A percentile compares a stretch with the other conserved stretches of the same genome.
Evolutionary conservation across 2,797 vertebrate genomes (phyloP).

Genomic region (Todus mexicanus): DNA sequence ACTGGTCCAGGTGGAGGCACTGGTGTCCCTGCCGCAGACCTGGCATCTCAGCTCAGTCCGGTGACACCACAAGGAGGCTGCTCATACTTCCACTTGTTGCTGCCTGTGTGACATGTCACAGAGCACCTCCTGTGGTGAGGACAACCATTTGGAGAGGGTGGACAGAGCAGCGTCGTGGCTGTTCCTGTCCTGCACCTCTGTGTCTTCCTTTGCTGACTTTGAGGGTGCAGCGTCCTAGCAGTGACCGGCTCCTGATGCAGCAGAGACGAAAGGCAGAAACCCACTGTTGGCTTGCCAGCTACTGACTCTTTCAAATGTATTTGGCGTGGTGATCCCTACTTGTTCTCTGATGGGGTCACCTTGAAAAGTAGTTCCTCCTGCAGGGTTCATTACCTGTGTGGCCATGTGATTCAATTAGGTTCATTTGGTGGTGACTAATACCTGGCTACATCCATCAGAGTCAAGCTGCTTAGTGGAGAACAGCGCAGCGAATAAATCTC

Average conservation of each 20-base stretch:
- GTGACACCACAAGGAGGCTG: not conserved
- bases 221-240: not conserved
- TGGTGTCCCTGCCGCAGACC: not conserved
- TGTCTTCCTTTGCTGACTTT: not conserved
- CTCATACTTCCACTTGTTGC: not conserved
- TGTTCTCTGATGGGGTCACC: not conserved
- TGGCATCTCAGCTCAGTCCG: not conserved
- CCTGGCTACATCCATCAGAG: not conserved
- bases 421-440: not conserved
- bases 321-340: not conserved
- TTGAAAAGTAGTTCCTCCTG: not conserved
- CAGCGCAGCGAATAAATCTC: not conserved
- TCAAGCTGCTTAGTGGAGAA: not conserved
- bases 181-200: not conserved
- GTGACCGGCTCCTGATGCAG: not conserved
- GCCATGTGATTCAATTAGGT: not conserved
- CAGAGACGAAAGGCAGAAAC: not conserved
- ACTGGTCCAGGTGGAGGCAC: rapidly evolving
- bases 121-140: not conserved
- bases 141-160: not conserved
- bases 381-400: not conserved
- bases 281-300: not conserved
- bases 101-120: rapidly evolving
- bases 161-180: rapidly evolving
- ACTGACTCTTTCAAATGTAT: not conserved